Evolutionary conservation across 2,797 vertebrate species (phyloP).

Genomic region (Gallinago stenura): DNA sequence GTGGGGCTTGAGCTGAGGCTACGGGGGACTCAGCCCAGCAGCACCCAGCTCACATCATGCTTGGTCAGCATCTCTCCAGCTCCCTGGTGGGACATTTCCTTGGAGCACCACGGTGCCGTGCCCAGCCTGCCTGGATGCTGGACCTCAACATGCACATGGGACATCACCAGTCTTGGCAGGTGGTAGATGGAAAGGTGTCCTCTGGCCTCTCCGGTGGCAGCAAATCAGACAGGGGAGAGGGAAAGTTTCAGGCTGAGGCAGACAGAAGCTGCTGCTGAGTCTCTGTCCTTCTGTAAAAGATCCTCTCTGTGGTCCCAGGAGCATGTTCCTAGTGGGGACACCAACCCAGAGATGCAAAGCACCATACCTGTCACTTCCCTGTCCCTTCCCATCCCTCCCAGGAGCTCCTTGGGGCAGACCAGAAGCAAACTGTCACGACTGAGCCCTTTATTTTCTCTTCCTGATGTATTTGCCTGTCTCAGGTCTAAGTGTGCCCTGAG

Average conservation of each 20-base stretch:
- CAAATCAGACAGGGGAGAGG: background rate
- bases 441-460: background rate
- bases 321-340: accelerated
- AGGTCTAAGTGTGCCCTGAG: background rate
- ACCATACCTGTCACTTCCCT: accelerated
- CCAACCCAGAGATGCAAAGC: background rate
- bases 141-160: background rate
- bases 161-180: accelerated
- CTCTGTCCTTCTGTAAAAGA: background rate
- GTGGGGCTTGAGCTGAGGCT: background rate
- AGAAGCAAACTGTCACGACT: background rate
- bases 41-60: accelerated
- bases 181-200: background rate
- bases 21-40: accelerated
- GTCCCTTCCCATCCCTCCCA: background rate
- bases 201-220: background rate
- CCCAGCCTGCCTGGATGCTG: accelerated
- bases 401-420: background rate
- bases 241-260: background rate
- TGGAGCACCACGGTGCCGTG: accelerated
- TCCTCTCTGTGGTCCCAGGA: background rate
- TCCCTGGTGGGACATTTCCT: background rate
- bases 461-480: background rate
- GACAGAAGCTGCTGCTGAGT: background rate
- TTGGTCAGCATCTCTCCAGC: background rate